These are phyloP conservation scores for Ormyrus rosae DNA, from an alignment of 2,888 invertebrate genomes.

Conservation along the genomic window DNA sequence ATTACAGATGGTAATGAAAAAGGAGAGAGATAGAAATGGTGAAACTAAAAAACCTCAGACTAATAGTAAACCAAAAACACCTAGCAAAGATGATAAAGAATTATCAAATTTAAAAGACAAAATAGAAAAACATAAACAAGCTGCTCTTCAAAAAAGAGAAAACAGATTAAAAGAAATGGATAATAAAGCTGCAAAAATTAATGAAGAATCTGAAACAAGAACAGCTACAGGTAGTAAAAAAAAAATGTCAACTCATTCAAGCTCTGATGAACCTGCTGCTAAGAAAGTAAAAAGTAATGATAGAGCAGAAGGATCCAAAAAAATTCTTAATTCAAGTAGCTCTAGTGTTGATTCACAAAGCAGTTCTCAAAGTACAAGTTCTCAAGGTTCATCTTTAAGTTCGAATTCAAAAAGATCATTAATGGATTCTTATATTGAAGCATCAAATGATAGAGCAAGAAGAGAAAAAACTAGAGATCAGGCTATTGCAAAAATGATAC, in stretches of 20 bases:
- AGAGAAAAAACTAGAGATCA: slow-evolving; percentile 61
- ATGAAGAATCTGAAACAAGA: slow-evolving; percentile 16
- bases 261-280: background rate
- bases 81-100: slow-evolving; percentile 20
- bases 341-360: slow-evolving; percentile 20
- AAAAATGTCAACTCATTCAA: slow-evolving; percentile 33
- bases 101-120: slow-evolving; percentile 61
- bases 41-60: background rate
- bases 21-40: slow-evolving; percentile 63
- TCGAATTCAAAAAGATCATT: slow-evolving; percentile 28
- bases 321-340: slow-evolving; percentile 16
- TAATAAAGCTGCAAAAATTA: slow-evolving; percentile 50
- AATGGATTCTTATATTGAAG: slow-evolving; percentile 19
- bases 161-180: slow-evolving; percentile 64
- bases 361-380: slow-evolving; percentile 7
- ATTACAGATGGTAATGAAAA: slow-evolving; percentile 75
- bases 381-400: slow-evolving; percentile 19
- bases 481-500: slow-evolving; percentile 66
- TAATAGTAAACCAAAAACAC: slow-evolving; percentile 22
- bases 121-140: slow-evolving; percentile 63
- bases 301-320: slow-evolving; percentile 2
- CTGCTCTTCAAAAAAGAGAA: slow-evolving; percentile 57
- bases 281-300: slow-evolving; percentile 32
- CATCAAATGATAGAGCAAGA: slow-evolving; percentile 39
- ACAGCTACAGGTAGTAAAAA: slow-evolving; percentile 47